Evolutionary conservation across 2,888 invertebrate species (phyloP).

Genomic region (Lochmaea capreae): DNA sequence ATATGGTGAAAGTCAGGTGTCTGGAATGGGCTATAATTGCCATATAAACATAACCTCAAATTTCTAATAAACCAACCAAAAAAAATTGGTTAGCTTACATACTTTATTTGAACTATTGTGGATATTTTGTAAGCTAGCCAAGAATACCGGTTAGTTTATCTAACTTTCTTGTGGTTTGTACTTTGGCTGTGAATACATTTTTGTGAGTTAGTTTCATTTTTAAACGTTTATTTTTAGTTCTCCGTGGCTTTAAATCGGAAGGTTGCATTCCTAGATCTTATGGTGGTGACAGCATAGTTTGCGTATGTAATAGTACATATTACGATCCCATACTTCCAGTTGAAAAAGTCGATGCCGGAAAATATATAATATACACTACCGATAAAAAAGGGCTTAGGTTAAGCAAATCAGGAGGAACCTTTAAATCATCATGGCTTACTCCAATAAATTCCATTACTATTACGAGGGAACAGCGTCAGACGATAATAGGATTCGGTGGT

Average conservation of each 20-base stretch:
- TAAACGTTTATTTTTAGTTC: background rate
- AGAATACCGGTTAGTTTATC: too few species aligned
- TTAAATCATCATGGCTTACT: background rate
- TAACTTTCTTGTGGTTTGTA: too few species aligned
- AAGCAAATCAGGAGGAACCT: conserved; percentile 3
- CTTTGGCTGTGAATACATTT: too few species aligned
- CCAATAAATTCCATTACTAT: background rate
- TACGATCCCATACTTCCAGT: conserved; percentile 23
- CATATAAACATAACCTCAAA: too few species aligned
- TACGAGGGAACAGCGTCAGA: conserved; percentile 68
- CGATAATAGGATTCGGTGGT: conserved; percentile 86
- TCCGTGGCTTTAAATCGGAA: background rate
- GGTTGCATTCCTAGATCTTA: conserved; percentile 11
- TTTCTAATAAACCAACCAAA: too few species aligned
- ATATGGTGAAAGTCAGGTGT: too few species aligned
- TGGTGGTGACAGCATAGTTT: conserved; percentile 14
- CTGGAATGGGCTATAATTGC: too few species aligned
- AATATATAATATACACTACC: conserved; percentile 21
- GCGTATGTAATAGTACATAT: conserved; percentile 28
- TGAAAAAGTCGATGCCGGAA: background rate
- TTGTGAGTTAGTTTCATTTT: too few species aligned
- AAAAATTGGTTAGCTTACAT: too few species aligned
- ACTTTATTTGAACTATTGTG: too few species aligned
- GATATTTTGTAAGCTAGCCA: too few species aligned
- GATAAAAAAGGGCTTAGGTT: conserved; percentile 24